phyloP scores from a whole-genome alignment of 2,888 invertebrate genomes.

The Hoplodrina ambigua region DNA sequence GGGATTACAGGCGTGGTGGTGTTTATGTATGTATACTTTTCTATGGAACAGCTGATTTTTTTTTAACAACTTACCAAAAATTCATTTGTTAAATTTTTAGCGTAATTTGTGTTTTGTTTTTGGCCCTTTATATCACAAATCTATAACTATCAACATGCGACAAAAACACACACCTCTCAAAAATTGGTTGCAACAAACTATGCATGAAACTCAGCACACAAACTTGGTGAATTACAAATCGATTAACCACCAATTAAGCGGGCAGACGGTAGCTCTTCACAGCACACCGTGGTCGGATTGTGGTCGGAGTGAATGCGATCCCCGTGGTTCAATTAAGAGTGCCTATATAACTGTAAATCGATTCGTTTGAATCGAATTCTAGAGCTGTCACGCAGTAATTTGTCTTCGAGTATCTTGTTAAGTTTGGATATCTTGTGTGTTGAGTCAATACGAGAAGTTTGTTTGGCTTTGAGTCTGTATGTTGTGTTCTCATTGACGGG shows the following conservation, averaged over 20 bases:
- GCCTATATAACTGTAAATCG: constrained; percentile 63
- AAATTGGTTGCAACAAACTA: constrained; percentile 29
- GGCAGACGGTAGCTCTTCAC: constrained; percentile 65
- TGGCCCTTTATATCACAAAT: too few species aligned
- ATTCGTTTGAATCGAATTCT: constrained; percentile 62
- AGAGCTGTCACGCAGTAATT: constrained; percentile 56
- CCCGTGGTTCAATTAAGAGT: constrained; percentile 64
- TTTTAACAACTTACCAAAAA: too few species aligned
- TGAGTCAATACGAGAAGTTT: constrained; percentile 36
- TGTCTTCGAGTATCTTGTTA: constrained; percentile 57
- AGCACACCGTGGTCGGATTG: constrained; percentile 59
- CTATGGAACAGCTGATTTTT: too few species aligned
- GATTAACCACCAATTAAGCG: constrained; percentile 73
- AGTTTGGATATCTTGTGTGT: constrained; percentile 44
- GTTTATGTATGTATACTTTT: too few species aligned
- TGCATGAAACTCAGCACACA: constrained; percentile 48
- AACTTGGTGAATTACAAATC: constrained; percentile 66
- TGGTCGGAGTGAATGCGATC: constrained; percentile 64
- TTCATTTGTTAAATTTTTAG: too few species aligned
- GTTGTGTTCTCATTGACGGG: neutral
- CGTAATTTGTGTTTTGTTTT: too few species aligned
- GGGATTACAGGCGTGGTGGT: too few species aligned
- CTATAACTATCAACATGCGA: neutral
- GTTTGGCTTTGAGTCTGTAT: neutral
- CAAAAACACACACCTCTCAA: neutral